Evolutionary conservation across 2,797 vertebrate genomes (phyloP).

Genomic region (Neosilurus mollespiculum): DNA sequence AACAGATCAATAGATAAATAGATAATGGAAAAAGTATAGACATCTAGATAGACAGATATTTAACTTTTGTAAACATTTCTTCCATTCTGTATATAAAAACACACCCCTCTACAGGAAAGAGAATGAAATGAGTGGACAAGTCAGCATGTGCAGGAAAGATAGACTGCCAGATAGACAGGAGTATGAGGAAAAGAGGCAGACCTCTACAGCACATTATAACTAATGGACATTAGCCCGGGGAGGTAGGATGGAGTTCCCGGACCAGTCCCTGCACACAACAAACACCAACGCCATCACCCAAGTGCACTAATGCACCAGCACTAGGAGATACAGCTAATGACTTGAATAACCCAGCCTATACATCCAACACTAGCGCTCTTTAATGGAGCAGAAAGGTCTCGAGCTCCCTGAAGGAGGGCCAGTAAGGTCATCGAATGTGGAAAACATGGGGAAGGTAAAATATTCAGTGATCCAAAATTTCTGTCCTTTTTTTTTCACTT

Average conservation of each 20-base stretch:
- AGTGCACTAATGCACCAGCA: slow-evolving; percentile 17
- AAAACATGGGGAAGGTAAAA: background rate
- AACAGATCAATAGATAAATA: too few species aligned
- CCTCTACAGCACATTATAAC: slow-evolving; percentile 38
- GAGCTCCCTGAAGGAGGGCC: slow-evolving; percentile 7
- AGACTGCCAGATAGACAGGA: background rate
- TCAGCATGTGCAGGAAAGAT: background rate
- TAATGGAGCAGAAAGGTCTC: slow-evolving; percentile 7
- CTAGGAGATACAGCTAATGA: slow-evolving; percentile 12
- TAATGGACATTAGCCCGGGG: slow-evolving; percentile 49
- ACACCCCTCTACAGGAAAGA: background rate
- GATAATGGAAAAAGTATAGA: too few species aligned
- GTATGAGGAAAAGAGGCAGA: slow-evolving; percentile 2
- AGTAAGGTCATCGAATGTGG: background rate
- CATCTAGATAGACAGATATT: too few species aligned
- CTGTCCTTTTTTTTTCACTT: background rate
- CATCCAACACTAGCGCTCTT: background rate
- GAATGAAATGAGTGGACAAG: background rate
- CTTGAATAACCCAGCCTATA: slow-evolving; percentile 2
- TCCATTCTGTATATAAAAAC: background rate
- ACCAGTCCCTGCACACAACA: slow-evolving; percentile 30
- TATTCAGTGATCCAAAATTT: background rate
- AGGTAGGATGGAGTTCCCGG: slow-evolving; percentile 38
- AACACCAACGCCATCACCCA: background rate
- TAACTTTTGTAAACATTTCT: too few species aligned